These are phyloP conservation scores for Rafetus swinhoei DNA, from an alignment of 2,113 vertebrate genomes.

Conservation along the genomic window DNA sequence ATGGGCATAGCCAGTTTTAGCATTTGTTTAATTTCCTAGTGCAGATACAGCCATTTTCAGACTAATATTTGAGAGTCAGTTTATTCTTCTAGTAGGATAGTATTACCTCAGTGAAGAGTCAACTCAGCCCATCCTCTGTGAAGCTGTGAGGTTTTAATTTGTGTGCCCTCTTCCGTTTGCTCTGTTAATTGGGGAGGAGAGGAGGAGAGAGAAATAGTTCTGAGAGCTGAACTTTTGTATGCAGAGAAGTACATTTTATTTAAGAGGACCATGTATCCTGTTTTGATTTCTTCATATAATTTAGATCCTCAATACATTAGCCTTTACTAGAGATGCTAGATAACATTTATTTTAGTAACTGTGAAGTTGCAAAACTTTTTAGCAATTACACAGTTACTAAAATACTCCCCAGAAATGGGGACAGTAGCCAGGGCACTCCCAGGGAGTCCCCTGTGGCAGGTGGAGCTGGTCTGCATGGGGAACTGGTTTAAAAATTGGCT, in stretches of 20 bases:
- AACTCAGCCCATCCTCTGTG: background rate
- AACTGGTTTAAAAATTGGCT: too few species aligned
- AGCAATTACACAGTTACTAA: too few species aligned
- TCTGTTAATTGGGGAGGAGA: background rate
- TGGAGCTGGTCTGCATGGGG: too few species aligned
- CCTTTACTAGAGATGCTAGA: background rate
- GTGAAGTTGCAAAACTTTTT: too few species aligned
- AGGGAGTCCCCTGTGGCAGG: too few species aligned
- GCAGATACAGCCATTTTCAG: background rate
- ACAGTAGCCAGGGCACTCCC: too few species aligned
- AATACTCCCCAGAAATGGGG: too few species aligned
- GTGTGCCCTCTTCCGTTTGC: background rate
- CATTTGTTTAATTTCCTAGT: background rate
- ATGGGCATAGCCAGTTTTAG: background rate
- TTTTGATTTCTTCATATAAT: background rate
- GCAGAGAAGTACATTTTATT: background rate
- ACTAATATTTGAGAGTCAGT: background rate
- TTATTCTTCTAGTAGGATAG: background rate
- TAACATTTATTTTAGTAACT: too few species aligned
- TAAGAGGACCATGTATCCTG: background rate
- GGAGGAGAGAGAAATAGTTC: background rate
- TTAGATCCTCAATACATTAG: background rate
- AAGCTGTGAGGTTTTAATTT: background rate
- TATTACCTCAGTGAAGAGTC: background rate
- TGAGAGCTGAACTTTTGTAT: background rate